Evolutionary conservation across 2,797 vertebrate genomes (phyloP).

Genomic region (Falco peregrinus): DNA sequence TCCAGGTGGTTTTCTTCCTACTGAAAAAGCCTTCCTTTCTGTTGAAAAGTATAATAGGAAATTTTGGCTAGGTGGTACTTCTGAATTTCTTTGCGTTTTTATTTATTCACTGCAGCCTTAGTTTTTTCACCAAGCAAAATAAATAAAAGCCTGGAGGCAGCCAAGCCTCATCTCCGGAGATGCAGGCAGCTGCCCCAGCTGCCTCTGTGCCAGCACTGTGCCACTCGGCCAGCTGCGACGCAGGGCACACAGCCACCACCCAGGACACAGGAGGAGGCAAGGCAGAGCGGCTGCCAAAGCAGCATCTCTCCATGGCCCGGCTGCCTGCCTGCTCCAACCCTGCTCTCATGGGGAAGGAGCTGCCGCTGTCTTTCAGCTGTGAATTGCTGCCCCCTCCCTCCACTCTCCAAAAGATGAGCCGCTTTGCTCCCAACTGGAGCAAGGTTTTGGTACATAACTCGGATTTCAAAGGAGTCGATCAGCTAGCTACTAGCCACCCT

Average conservation of each 20-base stretch:
- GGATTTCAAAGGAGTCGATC: not conserved
- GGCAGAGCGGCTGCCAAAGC: not conserved
- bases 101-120: not conserved
- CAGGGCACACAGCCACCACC: not conserved
- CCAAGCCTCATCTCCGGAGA: not conserved
- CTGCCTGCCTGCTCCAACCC: not conserved
- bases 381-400: not conserved
- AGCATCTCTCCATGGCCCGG: accelerated
- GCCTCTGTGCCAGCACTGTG: not conserved
- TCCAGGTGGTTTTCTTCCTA: not conserved
- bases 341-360: not conserved
- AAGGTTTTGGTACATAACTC: accelerated
- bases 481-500: not conserved
- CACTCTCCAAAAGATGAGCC: accelerated
- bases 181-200: conserved; percentile 15
- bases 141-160: conserved; percentile 48
- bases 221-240: not conserved
- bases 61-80: not conserved
- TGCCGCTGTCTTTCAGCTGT: not conserved
- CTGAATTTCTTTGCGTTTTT: not conserved
- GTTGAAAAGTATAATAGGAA: not conserved
- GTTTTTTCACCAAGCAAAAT: not conserved
- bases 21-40: not conserved
- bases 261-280: not conserved
- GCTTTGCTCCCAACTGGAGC: accelerated